Conservation (phyloP, 2,797 vertebrate species). For the Fringilla coelebs region DNA sequence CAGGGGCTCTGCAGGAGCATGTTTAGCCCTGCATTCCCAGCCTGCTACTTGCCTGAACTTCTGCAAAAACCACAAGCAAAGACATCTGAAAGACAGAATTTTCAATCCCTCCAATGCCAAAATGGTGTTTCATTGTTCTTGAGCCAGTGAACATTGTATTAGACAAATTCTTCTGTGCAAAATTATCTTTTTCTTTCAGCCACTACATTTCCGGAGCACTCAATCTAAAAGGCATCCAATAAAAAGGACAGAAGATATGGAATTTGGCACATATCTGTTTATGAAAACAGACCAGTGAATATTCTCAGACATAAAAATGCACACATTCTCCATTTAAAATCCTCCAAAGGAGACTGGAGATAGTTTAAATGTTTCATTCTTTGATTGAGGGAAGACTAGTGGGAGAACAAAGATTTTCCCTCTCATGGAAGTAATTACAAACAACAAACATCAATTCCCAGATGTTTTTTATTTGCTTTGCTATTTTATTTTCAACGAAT, state of each 20-base stretch:
- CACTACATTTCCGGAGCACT: background rate
- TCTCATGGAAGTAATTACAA: constrained; percentile 30
- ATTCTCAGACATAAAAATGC: constrained; percentile 28
- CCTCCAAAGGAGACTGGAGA: constrained; percentile 37
- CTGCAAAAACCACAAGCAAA: background rate
- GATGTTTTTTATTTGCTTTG: background rate
- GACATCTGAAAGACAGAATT: background rate
- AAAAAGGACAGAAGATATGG: constrained; percentile 29
- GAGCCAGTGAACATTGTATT: background rate
- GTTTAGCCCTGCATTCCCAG: background rate
- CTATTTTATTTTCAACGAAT: constrained; percentile 20
- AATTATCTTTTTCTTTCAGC: constrained; percentile 32
- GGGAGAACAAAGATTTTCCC: background rate
- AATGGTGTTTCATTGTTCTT: background rate
- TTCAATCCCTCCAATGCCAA: background rate
- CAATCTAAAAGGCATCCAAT: constrained; percentile 29
- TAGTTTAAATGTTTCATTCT: constrained; percentile 24
- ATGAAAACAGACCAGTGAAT: constrained; percentile 31
- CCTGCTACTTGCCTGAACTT: background rate
- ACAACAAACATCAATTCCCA: constrained; percentile 24
- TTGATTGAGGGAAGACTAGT: background rate
- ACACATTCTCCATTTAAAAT: constrained; percentile 2
- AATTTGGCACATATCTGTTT: constrained; percentile 32
- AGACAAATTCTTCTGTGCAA: constrained; percentile 4
- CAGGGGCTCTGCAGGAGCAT: background rate